These are phyloP conservation scores for Dyspetes luteomarginatus DNA, from an alignment of 2,888 invertebrate species.

Conservation along the genomic window DNA sequence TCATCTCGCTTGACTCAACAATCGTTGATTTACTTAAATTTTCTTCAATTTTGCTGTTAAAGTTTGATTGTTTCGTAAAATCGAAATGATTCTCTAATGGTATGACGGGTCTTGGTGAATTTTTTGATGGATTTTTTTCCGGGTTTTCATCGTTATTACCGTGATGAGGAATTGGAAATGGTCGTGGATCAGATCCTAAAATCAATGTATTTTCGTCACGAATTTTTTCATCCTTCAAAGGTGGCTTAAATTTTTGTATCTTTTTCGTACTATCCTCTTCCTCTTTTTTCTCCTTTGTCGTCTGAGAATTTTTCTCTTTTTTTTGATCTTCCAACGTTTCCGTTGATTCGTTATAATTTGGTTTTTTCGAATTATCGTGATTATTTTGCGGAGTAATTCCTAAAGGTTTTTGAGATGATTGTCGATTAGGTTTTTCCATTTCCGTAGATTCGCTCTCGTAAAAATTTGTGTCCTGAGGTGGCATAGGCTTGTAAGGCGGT, in stretches of 20 bases:
- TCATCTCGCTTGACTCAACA: conserved; percentile 45
- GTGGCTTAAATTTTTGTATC: conserved; percentile 73
- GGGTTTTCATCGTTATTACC: conserved; percentile 68
- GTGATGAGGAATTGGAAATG: conserved; percentile 72
- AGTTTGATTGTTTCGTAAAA: neutral
- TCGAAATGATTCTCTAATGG: conserved; percentile 61
- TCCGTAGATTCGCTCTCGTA: conserved; percentile 59
- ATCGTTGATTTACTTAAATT: conserved; percentile 45
- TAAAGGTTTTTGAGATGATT: conserved; percentile 68
- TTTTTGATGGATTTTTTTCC: conserved; percentile 55
- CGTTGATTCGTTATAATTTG: conserved; percentile 45
- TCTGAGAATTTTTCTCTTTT: neutral
- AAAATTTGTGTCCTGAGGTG: conserved; percentile 58
- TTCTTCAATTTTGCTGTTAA: conserved; percentile 50
- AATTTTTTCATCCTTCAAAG: conserved; percentile 75
- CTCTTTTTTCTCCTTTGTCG: conserved; percentile 3
- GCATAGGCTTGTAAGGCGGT: conserved; percentile 78
- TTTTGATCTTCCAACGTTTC: conserved; percentile 15
- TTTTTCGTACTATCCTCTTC: conserved; percentile 58
- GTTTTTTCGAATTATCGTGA: conserved; percentile 67
- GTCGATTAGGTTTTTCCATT: conserved; percentile 55
- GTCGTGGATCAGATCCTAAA: conserved; percentile 73
- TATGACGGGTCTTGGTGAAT: conserved; percentile 64
- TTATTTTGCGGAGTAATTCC: conserved; percentile 8
- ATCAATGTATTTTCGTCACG: conserved; percentile 75